Conservation (phyloP, 2,113 vertebrate genomes). For the Oplegnathus fasciatus region DNA sequence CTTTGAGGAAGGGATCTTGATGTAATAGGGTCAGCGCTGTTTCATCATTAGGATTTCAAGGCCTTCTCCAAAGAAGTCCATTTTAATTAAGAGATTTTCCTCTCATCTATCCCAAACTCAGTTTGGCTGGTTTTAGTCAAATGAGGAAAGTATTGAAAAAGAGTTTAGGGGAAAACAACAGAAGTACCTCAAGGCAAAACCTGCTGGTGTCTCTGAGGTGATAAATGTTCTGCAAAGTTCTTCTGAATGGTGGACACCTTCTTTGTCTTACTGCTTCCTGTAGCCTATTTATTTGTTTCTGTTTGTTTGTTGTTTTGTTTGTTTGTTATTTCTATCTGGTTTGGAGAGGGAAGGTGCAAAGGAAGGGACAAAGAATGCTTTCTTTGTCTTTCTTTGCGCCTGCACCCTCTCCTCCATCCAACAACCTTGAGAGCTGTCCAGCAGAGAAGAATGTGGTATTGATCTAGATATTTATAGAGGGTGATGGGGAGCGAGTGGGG, state of each 20-base stretch:
- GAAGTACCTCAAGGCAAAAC: slow-evolving; percentile 1
- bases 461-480: slow-evolving; percentile 50
- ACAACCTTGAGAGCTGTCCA: slow-evolving; percentile 2
- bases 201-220: slow-evolving; percentile 11
- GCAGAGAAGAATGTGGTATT: slow-evolving; percentile 28
- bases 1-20: slow-evolving; percentile 41
- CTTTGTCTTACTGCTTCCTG: background rate
- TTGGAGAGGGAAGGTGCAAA: too few species aligned
- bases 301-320: background rate
- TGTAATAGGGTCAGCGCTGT: slow-evolving; percentile 56
- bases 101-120: slow-evolving; percentile 4
- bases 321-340: background rate
- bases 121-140: slow-evolving; percentile 27
- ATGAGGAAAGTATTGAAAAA: slow-evolving; percentile 13
- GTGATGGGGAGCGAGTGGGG: background rate
- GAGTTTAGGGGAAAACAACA: slow-evolving; percentile 3
- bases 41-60: slow-evolving; percentile 53
- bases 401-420: background rate
- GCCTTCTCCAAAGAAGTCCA: slow-evolving; percentile 26
- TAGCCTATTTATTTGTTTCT: background rate
- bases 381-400: background rate
- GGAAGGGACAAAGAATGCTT: background rate
- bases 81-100: slow-evolving; percentile 50
- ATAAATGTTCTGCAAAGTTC: background rate
- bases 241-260: background rate